Conservation (phyloP, 2,888 invertebrate genomes). For the Actias luna region DNA sequence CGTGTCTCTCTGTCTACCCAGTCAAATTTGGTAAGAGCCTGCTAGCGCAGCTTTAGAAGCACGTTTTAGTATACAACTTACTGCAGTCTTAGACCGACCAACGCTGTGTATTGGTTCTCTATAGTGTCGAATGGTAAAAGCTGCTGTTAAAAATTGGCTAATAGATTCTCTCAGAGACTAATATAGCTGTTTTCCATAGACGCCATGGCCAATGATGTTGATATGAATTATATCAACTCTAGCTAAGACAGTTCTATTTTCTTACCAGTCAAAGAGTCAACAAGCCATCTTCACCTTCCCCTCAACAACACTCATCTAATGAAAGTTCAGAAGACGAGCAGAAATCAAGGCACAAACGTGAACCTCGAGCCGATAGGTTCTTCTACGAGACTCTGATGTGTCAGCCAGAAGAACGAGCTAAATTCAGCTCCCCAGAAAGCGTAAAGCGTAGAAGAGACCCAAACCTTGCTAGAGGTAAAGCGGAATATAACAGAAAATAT, state of each 20-base stretch:
- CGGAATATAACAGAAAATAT: slow-evolving; percentile 51
- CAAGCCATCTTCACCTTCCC: slow-evolving; percentile 47
- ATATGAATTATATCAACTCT: no score
- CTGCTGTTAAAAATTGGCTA: no score
- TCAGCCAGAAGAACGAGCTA: slow-evolving; percentile 46
- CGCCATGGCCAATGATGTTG: no score
- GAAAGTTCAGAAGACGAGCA: slow-evolving; percentile 66
- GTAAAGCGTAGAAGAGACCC: slow-evolving; percentile 44
- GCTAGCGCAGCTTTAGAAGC: no score
- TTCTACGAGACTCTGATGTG: slow-evolving; percentile 73
- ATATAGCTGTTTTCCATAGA: no score
- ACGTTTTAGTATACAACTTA: no score
- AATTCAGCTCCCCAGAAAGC: slow-evolving; percentile 46
- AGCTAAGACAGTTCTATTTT: neutral
- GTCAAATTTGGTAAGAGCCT: no score
- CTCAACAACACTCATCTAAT: slow-evolving; percentile 52
- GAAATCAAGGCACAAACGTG: slow-evolving; percentile 46
- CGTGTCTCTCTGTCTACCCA: no score
- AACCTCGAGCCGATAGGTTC: slow-evolving; percentile 58
- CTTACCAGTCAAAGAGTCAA: slow-evolving; percentile 45
- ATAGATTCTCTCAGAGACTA: no score
- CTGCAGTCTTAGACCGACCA: no score
- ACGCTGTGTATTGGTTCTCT: no score
- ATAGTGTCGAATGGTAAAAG: no score
- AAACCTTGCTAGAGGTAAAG: slow-evolving; percentile 37